These are phyloP conservation scores for Blastomussa wellsi DNA, from an alignment of 92 coral and sea anemone species.

Conservation along the genomic window DNA sequence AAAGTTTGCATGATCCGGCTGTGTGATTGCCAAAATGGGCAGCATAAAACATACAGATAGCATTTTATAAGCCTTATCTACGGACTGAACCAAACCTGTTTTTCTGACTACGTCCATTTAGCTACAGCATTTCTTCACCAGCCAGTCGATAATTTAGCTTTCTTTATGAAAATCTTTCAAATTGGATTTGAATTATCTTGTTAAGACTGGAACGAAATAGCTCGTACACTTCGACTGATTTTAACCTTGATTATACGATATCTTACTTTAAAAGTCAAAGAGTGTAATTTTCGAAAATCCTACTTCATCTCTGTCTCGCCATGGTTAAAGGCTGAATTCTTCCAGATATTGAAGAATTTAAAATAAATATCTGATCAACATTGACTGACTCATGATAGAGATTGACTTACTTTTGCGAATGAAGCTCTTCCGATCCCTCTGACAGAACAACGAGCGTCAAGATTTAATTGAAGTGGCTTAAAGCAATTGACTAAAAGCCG, in stretches of 20 bases:
- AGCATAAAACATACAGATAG: neutral
- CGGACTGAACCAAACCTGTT: conserved; percentile 7
- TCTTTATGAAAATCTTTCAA: neutral
- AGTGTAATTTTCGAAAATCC: neutral
- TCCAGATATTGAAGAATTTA: neutral
- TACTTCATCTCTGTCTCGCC: neutral
- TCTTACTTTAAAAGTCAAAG: neutral
- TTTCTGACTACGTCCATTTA: neutral
- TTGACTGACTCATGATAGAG: neutral
- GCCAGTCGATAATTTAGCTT: neutral
- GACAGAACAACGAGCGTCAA: neutral
- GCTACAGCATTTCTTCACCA: neutral
- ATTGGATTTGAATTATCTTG: conserved; percentile 4
- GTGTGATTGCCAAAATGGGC: neutral
- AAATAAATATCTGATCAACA: neutral
- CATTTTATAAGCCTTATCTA: neutral
- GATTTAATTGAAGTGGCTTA: neutral
- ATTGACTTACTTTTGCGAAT: neutral
- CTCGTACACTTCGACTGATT: neutral
- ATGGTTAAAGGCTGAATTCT: neutral
- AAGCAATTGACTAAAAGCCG: neutral
- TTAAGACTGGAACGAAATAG: neutral
- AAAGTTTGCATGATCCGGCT: neutral
- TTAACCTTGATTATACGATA: neutral
- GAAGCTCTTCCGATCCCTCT: conserved; percentile 8